phyloP scores from a whole-genome alignment of 2,888 invertebrate genomes.

The Drosophila meridionalis region DNA sequence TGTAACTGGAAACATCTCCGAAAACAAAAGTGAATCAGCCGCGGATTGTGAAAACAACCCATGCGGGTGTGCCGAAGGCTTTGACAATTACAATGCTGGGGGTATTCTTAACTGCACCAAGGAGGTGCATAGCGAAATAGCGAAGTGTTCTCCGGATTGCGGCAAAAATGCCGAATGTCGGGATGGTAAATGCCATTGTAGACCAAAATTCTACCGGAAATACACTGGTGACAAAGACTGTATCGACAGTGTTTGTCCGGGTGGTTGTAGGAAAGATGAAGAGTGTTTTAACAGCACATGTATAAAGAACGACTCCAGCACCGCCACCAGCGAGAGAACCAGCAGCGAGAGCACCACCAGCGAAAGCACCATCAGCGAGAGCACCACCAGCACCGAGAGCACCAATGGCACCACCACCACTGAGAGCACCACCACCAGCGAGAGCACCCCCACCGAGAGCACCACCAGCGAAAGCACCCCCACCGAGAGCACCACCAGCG shows the following conservation, averaged over 20 bases:
- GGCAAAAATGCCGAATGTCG: not conserved
- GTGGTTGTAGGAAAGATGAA: accelerated
- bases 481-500: not conserved
- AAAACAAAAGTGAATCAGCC: not conserved
- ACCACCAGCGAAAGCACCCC: not conserved
- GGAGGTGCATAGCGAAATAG: not conserved
- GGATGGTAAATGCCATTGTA: not conserved
- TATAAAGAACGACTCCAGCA: too few relatives aligned
- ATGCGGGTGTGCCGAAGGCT: not conserved
- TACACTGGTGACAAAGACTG: not conserved
- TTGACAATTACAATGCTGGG: not conserved
- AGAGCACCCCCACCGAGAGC: not conserved
- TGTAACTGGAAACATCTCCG: not conserved
- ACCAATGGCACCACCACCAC: not conserved
- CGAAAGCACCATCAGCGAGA: not conserved
- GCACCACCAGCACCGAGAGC: not conserved
- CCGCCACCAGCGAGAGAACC: too few relatives aligned
- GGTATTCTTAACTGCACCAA: not conserved
- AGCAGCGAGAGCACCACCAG: not conserved
- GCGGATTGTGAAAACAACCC: not conserved
- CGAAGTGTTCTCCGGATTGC: not conserved
- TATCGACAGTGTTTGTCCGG: not conserved
- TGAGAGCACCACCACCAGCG: not conserved
- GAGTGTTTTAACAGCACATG: not conserved
- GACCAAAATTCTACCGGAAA: accelerated